A percentile compares a stretch with the other conserved stretches of the same genome.
Evolutionary conservation across 2,113 vertebrate species (phyloP).

Genomic region (Ceyx cyanopectus): DNA sequence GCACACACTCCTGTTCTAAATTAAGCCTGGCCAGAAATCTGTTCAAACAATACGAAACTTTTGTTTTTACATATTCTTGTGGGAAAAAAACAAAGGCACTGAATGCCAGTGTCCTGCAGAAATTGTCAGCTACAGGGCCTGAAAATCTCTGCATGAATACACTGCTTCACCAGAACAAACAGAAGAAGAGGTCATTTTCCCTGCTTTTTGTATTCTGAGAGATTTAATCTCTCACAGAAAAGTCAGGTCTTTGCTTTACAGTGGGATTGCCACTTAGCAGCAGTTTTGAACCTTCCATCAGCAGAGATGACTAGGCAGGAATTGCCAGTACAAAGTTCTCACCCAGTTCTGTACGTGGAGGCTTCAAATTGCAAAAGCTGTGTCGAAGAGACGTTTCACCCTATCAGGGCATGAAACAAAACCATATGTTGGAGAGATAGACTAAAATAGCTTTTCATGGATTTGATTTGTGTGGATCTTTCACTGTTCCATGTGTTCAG

Average conservation of each 20-base stretch:
- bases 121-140: constrained; percentile 18
- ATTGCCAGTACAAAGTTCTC: background rate
- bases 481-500: background rate
- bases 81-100: constrained; percentile 6
- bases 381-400: background rate
- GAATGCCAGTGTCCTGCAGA: constrained; percentile 21
- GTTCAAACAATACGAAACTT: constrained; percentile 39
- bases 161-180: constrained; percentile 8
- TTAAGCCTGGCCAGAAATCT: background rate
- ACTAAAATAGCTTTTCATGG: background rate
- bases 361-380: background rate
- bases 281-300: constrained; percentile 1
- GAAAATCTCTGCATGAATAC: constrained; percentile 42
- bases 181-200: constrained; percentile 53
- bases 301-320: background rate
- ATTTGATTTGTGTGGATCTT: background rate
- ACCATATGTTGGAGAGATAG: background rate
- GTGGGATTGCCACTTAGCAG: background rate
- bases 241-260: constrained; percentile 25
- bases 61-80: constrained; percentile 24
- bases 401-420: background rate
- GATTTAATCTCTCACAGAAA: constrained; percentile 8
- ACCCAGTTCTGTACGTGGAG: background rate
- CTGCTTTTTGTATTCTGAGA: constrained; percentile 17
- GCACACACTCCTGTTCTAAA: background rate